These are phyloP conservation scores for Chrysolina haemoptera DNA, from an alignment of 2,888 invertebrate species.

Conservation along the genomic window DNA sequence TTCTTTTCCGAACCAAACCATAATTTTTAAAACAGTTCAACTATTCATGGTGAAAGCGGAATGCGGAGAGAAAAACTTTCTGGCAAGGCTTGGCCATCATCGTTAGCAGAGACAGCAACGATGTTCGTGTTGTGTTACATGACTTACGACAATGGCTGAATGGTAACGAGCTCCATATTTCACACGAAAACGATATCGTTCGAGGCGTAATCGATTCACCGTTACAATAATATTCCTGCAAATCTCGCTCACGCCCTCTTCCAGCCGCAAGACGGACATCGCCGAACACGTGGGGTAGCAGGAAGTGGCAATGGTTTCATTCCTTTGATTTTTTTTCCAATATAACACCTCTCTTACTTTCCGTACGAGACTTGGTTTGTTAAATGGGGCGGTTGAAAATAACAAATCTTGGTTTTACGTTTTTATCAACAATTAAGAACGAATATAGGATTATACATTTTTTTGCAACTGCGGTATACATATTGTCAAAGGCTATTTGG, in stretches of 20 bases:
- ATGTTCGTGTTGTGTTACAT: conserved; percentile 4
- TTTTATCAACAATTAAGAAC: no score
- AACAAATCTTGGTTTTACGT: no score
- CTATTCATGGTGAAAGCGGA: neutral
- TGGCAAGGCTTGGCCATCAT: neutral
- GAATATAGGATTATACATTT: no score
- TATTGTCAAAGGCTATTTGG: no score
- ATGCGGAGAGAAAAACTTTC: neutral
- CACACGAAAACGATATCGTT: conserved; percentile 27
- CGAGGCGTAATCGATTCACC: conserved; percentile 24
- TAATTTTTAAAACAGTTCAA: no score
- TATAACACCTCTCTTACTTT: neutral
- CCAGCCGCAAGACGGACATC: conserved; percentile 21
- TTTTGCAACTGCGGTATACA: no score
- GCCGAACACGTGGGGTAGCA: conserved; percentile 31
- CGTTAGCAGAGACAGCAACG: neutral
- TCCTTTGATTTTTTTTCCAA: neutral
- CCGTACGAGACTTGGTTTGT: neutral
- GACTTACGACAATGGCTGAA: conserved; percentile 18
- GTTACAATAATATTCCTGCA: conserved; percentile 29
- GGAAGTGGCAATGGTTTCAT: conserved; percentile 21
- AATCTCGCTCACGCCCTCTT: conserved; percentile 25
- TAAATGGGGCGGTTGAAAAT: neutral
- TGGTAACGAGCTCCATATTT: conserved; percentile 20
- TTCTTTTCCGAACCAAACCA: no score